Evolutionary conservation across 2,888 invertebrate species (phyloP).

Genomic region (Troilus luridus): DNA sequence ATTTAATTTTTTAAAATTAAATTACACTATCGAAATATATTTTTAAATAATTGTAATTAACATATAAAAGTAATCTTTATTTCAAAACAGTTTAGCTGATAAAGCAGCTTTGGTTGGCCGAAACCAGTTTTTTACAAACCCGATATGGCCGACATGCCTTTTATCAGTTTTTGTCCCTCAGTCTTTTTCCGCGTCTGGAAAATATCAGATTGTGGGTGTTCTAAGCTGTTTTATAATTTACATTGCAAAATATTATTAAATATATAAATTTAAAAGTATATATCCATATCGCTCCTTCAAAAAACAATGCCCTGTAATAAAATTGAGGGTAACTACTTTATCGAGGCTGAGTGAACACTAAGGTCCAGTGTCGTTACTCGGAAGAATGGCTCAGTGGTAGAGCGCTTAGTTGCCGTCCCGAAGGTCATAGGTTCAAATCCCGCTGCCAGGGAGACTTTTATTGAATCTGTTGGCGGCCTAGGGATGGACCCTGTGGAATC

Average conservation of each 20-base stretch:
- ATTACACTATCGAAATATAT: background rate
- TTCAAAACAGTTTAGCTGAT: background rate
- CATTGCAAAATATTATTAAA: background rate
- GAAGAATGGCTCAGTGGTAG: too few species aligned
- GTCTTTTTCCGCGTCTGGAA: background rate
- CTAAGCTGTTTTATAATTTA: background rate
- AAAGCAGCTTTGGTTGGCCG: background rate
- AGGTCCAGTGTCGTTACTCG: too few species aligned
- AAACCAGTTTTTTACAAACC: background rate
- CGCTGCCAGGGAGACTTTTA: too few species aligned
- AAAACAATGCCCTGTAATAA: too few species aligned
- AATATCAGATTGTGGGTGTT: background rate
- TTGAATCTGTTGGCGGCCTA: too few species aligned
- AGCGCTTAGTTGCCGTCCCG: too few species aligned
- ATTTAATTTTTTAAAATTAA: background rate
- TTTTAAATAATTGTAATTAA: background rate
- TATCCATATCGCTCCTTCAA: too few species aligned
- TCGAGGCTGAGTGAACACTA: too few species aligned
- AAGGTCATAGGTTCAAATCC: too few species aligned
- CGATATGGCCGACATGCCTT: background rate
- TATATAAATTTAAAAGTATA: background rate
- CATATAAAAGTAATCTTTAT: background rate
- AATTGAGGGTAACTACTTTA: too few species aligned
- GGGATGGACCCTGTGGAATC: too few species aligned
- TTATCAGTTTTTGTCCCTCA: background rate